These are phyloP conservation scores for Amblyornis subalaris DNA, from an alignment of 2,113 vertebrate species.

Conservation along the genomic window DNA sequence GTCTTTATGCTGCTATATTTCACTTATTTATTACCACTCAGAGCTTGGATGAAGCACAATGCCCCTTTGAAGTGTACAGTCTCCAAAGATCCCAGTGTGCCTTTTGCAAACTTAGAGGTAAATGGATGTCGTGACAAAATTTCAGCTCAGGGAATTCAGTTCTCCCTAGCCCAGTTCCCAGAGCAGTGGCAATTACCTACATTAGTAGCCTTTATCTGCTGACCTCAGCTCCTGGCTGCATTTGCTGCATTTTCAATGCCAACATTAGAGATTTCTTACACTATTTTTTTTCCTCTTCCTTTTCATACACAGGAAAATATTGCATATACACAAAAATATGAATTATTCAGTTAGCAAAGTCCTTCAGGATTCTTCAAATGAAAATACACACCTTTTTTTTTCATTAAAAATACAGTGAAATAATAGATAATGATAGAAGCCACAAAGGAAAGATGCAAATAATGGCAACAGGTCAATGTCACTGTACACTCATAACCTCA, in stretches of 20 bases:
- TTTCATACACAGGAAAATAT: background rate
- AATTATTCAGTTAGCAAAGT: background rate
- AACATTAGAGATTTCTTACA: background rate
- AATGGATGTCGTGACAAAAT: background rate
- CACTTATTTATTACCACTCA: background rate
- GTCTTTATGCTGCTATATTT: background rate
- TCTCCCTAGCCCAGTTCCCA: background rate
- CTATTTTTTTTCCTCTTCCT: background rate
- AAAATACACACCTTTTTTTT: background rate
- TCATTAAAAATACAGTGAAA: background rate
- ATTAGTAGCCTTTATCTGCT: background rate
- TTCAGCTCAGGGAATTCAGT: background rate
- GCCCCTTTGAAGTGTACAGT: background rate
- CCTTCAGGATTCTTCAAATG: background rate
- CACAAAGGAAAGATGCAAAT: background rate
- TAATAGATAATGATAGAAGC: background rate
- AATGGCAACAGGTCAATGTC: background rate
- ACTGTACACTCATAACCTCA: background rate
- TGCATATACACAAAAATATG: background rate
- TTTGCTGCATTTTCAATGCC: background rate
- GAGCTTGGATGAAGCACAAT: background rate
- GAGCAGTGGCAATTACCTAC: background rate
- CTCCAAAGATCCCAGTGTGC: background rate
- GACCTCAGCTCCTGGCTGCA: background rate
- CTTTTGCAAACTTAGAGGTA: background rate